Percentiles rank a stretch among this genome's conserved stretches.
phyloP scores from a whole-genome alignment of 2,797 vertebrate species.

The Pangasius larnaudii region DNA sequence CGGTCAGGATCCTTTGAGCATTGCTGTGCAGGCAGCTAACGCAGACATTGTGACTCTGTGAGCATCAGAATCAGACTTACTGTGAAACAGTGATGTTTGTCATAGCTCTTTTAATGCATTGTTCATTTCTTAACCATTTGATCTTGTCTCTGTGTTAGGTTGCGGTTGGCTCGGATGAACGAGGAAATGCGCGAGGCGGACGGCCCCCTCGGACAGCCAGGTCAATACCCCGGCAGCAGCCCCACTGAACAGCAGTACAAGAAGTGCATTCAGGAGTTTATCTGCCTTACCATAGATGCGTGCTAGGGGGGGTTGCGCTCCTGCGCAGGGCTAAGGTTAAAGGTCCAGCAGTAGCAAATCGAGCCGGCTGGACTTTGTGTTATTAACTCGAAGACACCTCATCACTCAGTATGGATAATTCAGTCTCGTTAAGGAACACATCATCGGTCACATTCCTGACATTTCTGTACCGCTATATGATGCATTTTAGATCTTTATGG shows the following conservation, averaged over 20 bases:
- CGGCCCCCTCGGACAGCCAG: constrained; percentile 87
- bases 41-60: constrained; percentile 97
- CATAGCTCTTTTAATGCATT: neutral
- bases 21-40: constrained; percentile 92
- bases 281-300: constrained; percentile 96
- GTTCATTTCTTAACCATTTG: neutral
- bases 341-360: neutral
- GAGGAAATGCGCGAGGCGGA: constrained; percentile 97
- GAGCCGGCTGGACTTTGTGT: neutral
- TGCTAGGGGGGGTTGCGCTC: constrained; percentile 80
- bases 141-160: constrained; percentile 67
- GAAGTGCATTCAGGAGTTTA: constrained; percentile 99
- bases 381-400: neutral
- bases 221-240: constrained; percentile 90
- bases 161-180: constrained; percentile 96
- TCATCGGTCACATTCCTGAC: constrained; percentile 35
- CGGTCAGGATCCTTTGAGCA: constrained; percentile 90
- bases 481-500: constrained; percentile 4
- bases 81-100: neutral
- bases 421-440: neutral
- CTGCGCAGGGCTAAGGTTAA: constrained; percentile 23
- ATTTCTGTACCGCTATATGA: neutral
- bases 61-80: constrained; percentile 59
- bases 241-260: constrained; percentile 98
- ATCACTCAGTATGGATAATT: neutral